Conservation (phyloP, 2,888 invertebrate genomes). For the Muscina levida region DNA sequence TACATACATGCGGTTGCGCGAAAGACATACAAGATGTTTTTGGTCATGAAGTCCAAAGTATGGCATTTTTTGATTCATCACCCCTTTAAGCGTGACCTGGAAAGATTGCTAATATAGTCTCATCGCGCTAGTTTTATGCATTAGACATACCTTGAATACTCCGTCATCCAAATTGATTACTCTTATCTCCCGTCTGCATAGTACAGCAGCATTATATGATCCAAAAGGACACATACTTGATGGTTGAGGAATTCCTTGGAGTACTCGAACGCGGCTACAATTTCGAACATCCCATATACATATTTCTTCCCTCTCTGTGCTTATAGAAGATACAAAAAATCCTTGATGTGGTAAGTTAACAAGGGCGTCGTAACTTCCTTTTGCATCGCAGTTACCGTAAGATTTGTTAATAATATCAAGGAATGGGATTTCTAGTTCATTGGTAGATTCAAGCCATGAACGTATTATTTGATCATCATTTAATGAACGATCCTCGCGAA, state of each 20-base stretch:
- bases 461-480: slow-evolving; percentile 75
- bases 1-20: slow-evolving; percentile 93
- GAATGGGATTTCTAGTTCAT: slow-evolving; percentile 80
- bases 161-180: slow-evolving; percentile 91
- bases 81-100: slow-evolving; percentile 88
- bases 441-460: slow-evolving; percentile 76
- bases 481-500: slow-evolving; percentile 70
- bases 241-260: slow-evolving; percentile 88
- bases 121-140: too few relatives aligned
- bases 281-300: slow-evolving; percentile 89
- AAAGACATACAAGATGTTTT: slow-evolving; percentile 88
- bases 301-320: slow-evolving; percentile 88
- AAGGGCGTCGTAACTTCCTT: slow-evolving; percentile 74
- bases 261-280: slow-evolving; percentile 84
- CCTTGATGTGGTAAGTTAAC: slow-evolving; percentile 81
- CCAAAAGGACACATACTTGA: slow-evolving; percentile 89
- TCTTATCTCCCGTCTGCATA: slow-evolving; percentile 90
- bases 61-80: slow-evolving; percentile 96
- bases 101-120: slow-evolving; percentile 26
- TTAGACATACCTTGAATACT: slow-evolving; percentile 74
- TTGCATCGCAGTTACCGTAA: slow-evolving; percentile 70
- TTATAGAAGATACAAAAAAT: slow-evolving; percentile 87
- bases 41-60: slow-evolving; percentile 91
- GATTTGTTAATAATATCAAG: slow-evolving; percentile 77
- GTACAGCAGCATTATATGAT: slow-evolving; percentile 87